Evolutionary conservation across 2,888 invertebrate genomes (phyloP).

Genomic region (Chrysotoxum bicinctum): DNA sequence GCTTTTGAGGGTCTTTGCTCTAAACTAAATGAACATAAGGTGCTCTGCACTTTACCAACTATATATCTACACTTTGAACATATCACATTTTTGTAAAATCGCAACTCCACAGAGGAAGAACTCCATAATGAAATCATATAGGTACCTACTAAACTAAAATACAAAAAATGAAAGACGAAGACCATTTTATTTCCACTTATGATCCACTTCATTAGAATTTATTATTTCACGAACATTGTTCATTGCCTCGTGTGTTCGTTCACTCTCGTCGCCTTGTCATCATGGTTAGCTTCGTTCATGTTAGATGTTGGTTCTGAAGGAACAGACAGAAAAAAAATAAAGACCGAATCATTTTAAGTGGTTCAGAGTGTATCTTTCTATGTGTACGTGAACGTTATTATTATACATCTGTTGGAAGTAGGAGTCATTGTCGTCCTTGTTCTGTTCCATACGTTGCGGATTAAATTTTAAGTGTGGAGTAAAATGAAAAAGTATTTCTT

Average conservation of each 20-base stretch:
- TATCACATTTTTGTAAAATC: constrained; percentile 13
- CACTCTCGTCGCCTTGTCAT: background rate
- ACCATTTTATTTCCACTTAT: constrained; percentile 70
- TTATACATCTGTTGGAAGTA: background rate
- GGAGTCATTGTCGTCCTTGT: constrained; percentile 15
- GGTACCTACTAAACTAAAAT: constrained; percentile 9
- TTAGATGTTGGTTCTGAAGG: background rate
- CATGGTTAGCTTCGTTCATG: background rate
- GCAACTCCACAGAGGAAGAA: background rate
- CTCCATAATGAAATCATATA: constrained; percentile 1
- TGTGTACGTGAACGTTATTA: background rate
- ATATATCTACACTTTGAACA: background rate
- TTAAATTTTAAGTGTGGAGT: constrained; percentile 39
- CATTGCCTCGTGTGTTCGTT: constrained; percentile 41
- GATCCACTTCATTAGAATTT: constrained; percentile 73
- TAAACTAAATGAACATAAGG: constrained; percentile 3
- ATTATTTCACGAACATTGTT: constrained; percentile 69
- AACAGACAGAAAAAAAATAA: background rate
- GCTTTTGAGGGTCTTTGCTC: constrained; percentile 59
- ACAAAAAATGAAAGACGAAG: background rate
- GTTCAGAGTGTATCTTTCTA: background rate
- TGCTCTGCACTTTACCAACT: background rate
- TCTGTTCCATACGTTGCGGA: constrained; percentile 26
- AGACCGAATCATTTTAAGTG: constrained; percentile 21
- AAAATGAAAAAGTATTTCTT: constrained; percentile 45